Evolutionary conservation across 1,140 invertebrate genomes (phyloP), one percentile per base, ranked within the genome.

Genomic region (Leucophenga varia): DNA sequence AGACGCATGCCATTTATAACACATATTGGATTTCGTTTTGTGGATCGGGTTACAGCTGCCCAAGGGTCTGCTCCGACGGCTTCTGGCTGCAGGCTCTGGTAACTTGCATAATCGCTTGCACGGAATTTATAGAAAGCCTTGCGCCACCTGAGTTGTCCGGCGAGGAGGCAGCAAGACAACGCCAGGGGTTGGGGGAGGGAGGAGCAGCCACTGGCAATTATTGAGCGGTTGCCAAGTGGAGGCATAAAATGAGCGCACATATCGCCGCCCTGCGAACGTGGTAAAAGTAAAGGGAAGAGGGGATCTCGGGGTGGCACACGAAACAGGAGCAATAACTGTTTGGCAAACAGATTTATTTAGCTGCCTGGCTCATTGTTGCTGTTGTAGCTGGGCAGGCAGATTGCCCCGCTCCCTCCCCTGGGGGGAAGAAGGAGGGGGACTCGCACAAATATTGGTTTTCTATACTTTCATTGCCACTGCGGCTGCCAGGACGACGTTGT

Each of bases 311-410:
- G 42, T 41, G 32, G 43, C 39, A 42, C 59, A 43, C 43, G 45
- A 61, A 67, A 65, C 61, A 65, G 55, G 61, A 54, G 61, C 61
- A 65, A 65, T 65, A 65, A 65, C 63, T 65, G 63, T 65, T 65
- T 65, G 63, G 63, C 63, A 67, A 65, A 65, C 63, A 65, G 63
- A 65, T 65, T 65, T 65, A 65, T 65, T 63, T 65, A 54, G 52
- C 45, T 57, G 54, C 22, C 38, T 31, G 12, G 25, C 25, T 7
- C 14, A 38, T 25, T 49, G 32, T 40, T 52, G 43, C 55, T 43
- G 39, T 34, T 18, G n/a, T n/a, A n/a, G n/a, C n/a, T n/a, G n/a
- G n/a, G n/a, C n/a, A n/a, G n/a, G n/a, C n/a, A n/a, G n/a, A n/a
- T n/a, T n/a, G n/a, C n/a, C n/a, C n/a, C n/a, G n/a, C n/a, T n/a